Evolutionary conservation across 2,113 vertebrate species (phyloP).

Genomic region (Pedetes capensis): DNA sequence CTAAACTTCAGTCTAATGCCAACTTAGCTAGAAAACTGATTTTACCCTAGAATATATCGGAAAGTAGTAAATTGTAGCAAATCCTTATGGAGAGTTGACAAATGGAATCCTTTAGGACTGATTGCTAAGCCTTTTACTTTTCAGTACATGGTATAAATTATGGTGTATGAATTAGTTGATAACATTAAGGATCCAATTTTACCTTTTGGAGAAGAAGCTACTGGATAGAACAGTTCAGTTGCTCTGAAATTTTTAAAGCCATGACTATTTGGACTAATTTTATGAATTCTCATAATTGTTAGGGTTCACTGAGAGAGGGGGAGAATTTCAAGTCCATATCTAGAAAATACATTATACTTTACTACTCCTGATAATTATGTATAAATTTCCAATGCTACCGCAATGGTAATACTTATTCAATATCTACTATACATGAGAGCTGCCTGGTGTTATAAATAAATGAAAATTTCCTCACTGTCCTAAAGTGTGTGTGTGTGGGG

Average conservation of each 20-base stretch:
- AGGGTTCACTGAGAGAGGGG: background rate
- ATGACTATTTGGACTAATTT: slow-evolving; percentile 42
- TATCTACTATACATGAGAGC: background rate
- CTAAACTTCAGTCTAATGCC: slow-evolving; percentile 62
- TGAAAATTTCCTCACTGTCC: background rate
- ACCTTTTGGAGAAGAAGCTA: slow-evolving; percentile 46
- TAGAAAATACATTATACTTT: background rate
- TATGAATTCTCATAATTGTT: slow-evolving; percentile 9
- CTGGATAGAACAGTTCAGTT: background rate
- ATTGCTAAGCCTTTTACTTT: slow-evolving; percentile 55
- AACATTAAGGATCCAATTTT: slow-evolving; percentile 46
- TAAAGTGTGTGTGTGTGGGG: background rate
- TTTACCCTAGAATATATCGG: slow-evolving; percentile 54
- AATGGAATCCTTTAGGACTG: slow-evolving; percentile 35
- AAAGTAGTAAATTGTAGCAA: slow-evolving; percentile 55
- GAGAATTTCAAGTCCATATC: background rate
- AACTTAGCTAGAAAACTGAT: slow-evolving; percentile 57
- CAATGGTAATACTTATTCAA: background rate
- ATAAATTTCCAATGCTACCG: background rate
- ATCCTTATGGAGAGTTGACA: slow-evolving; percentile 54
- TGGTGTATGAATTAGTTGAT: slow-evolving; percentile 58
- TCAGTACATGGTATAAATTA: slow-evolving; percentile 53
- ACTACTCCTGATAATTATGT: background rate
- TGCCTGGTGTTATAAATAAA: background rate
- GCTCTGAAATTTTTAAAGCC: background rate